Evolutionary conservation across 2,888 invertebrate species (phyloP).

Genomic region (Hypomecis punctinalis): DNA sequence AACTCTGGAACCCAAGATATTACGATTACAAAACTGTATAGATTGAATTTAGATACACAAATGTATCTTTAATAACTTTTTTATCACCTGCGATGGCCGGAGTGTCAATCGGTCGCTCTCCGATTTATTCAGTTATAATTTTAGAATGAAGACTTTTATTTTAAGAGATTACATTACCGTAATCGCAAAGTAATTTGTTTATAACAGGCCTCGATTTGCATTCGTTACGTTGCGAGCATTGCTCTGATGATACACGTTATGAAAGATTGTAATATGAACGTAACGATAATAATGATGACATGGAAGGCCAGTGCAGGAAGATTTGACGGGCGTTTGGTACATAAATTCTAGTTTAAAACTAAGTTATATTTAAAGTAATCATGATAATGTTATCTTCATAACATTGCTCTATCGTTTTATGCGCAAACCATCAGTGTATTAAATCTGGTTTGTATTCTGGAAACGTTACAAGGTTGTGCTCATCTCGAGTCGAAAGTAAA

Average conservation of each 20-base stretch:
- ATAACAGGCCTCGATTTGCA: constrained; percentile 29
- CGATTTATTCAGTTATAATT: constrained; percentile 13
- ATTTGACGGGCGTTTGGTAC: not conserved
- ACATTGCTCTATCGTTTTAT: not conserved
- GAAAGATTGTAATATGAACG: constrained; percentile 31
- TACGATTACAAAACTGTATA: no score
- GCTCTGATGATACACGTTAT: constrained; percentile 27
- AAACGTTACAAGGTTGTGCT: constrained; percentile 21
- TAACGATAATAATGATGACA: not conserved
- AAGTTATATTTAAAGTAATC: not conserved
- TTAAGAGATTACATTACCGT: constrained; percentile 7
- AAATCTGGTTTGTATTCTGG: not conserved
- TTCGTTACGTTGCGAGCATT: constrained; percentile 29
- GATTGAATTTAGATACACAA: not conserved
- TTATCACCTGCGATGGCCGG: not conserved
- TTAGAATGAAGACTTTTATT: constrained; percentile 11
- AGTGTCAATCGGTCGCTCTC: constrained; percentile 6
- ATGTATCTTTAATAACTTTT: not conserved
- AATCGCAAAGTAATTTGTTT: constrained; percentile 34
- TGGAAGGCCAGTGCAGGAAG: not conserved
- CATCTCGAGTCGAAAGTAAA: constrained; percentile 15
- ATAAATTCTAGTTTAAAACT: not conserved
- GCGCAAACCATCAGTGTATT: not conserved
- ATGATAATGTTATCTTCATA: no score
- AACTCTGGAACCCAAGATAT: no score